These are phyloP conservation scores for Axis porcinus DNA, from an alignment of 2,113 vertebrate genomes.

Conservation along the genomic window DNA sequence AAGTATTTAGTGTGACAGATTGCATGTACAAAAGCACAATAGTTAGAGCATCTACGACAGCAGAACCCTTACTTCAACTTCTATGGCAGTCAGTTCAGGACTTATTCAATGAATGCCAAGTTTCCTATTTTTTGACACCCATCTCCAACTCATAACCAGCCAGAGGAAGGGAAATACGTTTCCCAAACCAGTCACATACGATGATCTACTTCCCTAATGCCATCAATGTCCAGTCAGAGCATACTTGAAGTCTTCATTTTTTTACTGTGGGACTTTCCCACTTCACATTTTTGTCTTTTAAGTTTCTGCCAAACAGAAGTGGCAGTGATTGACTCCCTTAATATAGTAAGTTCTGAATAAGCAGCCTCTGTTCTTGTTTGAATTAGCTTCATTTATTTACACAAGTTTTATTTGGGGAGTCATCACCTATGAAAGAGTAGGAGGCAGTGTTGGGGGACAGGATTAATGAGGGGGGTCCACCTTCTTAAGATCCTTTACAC, in stretches of 20 bases:
- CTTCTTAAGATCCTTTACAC: too few relatives aligned
- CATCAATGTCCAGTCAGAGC: background rate
- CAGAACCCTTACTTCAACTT: background rate
- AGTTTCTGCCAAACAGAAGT: background rate
- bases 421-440: background rate
- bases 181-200: background rate
- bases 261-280: background rate
- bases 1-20: background rate
- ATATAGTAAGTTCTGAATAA: background rate
- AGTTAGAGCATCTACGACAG: background rate
- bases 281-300: background rate
- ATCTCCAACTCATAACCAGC: background rate
- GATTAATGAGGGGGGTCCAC: background rate
- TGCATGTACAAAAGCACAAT: background rate
- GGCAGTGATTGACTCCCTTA: background rate
- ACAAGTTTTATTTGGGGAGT: background rate
- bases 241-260: background rate
- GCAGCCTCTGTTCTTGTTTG: background rate
- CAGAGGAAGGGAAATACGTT: background rate
- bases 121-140: background rate
- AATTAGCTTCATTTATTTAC: background rate
- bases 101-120: background rate
- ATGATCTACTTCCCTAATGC: background rate
- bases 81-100: background rate
- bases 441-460: too few relatives aligned